Evolutionary conservation across 2,888 invertebrate genomes (phyloP).

Genomic region (Dryocosmus kuriphilus): DNA sequence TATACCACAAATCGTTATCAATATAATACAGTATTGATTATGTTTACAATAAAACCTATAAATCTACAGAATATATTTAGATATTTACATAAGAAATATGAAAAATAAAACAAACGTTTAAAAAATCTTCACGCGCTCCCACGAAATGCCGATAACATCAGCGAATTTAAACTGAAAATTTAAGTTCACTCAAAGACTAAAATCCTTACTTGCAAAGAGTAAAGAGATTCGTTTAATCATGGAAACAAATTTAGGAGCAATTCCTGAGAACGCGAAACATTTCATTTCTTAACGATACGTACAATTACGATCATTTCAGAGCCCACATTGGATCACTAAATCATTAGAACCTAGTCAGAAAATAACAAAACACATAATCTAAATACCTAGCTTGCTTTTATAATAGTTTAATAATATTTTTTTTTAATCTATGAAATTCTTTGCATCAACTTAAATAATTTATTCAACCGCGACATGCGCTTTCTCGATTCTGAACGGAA

Average conservation of each 20-base stretch:
- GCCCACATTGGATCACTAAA: constrained; percentile 58
- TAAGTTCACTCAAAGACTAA: not conserved
- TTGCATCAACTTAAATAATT: constrained; percentile 39
- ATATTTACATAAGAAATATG: constrained; percentile 73
- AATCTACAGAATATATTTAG: constrained; percentile 73
- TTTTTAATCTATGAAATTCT: constrained; percentile 34
- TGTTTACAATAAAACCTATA: constrained; percentile 73
- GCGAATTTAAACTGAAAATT: constrained; percentile 30
- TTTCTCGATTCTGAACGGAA: constrained; percentile 19
- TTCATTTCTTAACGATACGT: constrained; percentile 39
- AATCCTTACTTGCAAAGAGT: not conserved
- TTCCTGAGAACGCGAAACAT: constrained; percentile 58
- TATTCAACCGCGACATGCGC: constrained; percentile 19
- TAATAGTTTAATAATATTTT: constrained; percentile 33
- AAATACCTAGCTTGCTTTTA: constrained; percentile 46
- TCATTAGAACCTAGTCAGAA: constrained; percentile 43
- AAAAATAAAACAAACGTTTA: constrained; percentile 61
- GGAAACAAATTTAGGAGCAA: constrained; percentile 27
- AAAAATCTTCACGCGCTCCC: constrained; percentile 58
- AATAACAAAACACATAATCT: constrained; percentile 54
- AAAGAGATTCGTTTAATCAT: not conserved
- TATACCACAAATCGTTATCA: constrained; percentile 74
- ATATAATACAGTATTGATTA: constrained; percentile 76
- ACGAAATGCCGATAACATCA: constrained; percentile 58
- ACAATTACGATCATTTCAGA: constrained; percentile 51